These are phyloP conservation scores for Cherax destructor DNA, from an alignment of 1,140 invertebrate genomes.

Conservation along the genomic window DNA sequence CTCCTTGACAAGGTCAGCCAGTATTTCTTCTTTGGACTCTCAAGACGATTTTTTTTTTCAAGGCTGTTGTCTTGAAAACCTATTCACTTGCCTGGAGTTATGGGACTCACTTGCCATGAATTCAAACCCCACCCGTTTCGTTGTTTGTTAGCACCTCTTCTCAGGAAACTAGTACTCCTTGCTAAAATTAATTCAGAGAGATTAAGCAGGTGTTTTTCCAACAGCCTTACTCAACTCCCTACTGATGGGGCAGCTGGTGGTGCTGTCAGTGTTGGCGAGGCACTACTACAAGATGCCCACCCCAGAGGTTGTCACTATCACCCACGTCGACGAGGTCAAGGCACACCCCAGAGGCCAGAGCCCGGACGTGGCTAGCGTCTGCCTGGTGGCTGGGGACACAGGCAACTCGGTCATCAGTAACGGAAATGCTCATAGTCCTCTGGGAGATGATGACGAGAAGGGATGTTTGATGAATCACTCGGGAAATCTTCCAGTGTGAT, in stretches of 20 bases:
- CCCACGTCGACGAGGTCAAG: background rate
- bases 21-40: no score
- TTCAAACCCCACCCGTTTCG: no score
- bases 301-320: background rate
- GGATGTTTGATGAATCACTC: background rate
- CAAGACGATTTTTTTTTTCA: no score
- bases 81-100: no score
- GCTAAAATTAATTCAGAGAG: no score
- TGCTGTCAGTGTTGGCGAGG: constrained; percentile 59
- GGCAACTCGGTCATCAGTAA: background rate
- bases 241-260: constrained; percentile 67
- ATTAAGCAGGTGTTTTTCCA: background rate
- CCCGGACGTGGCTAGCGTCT: background rate
- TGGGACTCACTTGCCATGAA: no score
- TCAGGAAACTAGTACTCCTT: no score
- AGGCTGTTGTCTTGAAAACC: no score
- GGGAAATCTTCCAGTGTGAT: background rate
- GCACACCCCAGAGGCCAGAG: background rate
- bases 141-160: no score
- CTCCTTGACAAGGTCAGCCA: no score
- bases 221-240: constrained; percentile 67
- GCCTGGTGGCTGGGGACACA: background rate
- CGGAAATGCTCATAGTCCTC: background rate
- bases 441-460: background rate
- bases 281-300: constrained; percentile 56